Evolutionary conservation across 2,113 vertebrate genomes (phyloP), one percentile per base, ranked within the genome.

Genomic region (Thomomys bottae): DNA sequence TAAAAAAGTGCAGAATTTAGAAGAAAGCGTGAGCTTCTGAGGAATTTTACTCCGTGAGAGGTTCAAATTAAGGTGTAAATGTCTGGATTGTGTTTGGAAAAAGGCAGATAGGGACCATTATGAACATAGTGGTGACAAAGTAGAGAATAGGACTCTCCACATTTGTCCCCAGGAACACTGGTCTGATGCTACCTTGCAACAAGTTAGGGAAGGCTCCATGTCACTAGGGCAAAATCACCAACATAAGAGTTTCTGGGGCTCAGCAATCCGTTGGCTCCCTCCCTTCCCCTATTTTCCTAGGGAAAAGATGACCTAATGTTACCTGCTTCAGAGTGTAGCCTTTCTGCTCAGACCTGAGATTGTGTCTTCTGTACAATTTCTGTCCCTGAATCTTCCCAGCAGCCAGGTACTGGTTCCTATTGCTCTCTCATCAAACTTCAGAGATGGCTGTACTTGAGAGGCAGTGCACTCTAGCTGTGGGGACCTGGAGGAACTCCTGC

Each of bases 21-120:
- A 78, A 67, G 36, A 21, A 28, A 68, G 30, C 54, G 76, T 80
- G 91, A 85, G 45, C 84, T 89, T 95, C 23, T 6, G 32, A 77
- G 30, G 15, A 61, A 40, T 63, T n/a, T 76, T 18, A 71, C 64
- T 26, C 8, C 57, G 28, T 57, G 54, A 59, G 24, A 38, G 5
- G 30, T 82, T 82, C 36, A 34, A 54, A 88, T 54, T 23, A 64
- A 67, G 9, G 21, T 67, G 17, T 5, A 9, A 40, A 42, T 72
- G 68, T 66, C 1, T 15, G 38, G 45, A 66, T 64, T 42, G 83
- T 30, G 77, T 21, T 61, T 70, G 32, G 66, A 68, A 26, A 24
- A 2, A 38, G 18, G n/a, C n/a, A 12, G 80, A 79, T 3, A 42
- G 84, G 68, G 38, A 90, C 20, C 23, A 28, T 40, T 28, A n/a